Evolutionary conservation across 2,113 vertebrate genomes (phyloP).

Genomic region (Probosciger aterrimus): DNA sequence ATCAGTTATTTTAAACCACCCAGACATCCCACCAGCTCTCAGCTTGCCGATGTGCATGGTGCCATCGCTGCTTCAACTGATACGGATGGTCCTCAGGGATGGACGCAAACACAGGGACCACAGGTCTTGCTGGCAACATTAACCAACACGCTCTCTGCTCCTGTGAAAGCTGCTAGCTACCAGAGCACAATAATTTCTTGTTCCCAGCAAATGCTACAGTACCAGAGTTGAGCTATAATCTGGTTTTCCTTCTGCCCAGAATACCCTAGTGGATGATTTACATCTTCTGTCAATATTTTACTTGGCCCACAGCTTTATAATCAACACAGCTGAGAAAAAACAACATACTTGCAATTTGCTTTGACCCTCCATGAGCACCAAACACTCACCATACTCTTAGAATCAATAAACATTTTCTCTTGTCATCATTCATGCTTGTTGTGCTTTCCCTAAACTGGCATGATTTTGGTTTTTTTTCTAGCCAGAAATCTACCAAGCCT

Average conservation of each 20-base stretch:
- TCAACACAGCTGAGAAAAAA: not conserved
- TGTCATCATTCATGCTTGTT: not conserved
- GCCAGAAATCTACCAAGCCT: not conserved
- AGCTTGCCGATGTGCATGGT: rapidly evolving
- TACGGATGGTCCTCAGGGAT: not conserved
- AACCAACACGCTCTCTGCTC: not conserved
- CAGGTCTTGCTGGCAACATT: not conserved
- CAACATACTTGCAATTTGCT: not conserved
- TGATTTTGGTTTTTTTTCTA: not conserved
- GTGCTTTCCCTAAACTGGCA: not conserved
- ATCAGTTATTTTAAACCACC: not conserved
- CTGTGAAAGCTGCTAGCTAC: not conserved
- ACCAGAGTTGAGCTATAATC: not conserved
- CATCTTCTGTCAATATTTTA: slow-evolving; percentile 22
- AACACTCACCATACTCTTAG: not conserved
- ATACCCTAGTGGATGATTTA: not conserved
- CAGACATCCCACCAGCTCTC: not conserved
- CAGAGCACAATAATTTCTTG: not conserved
- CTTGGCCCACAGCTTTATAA: not conserved
- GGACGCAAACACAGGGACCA: rapidly evolving
- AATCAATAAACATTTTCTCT: not conserved
- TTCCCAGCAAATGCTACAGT: not conserved
- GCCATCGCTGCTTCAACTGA: not conserved
- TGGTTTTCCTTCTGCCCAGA: not conserved
- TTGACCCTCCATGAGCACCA: not conserved